phyloP scores from a whole-genome alignment of 2,888 invertebrate species.

The Odontomyia ornata region DNA sequence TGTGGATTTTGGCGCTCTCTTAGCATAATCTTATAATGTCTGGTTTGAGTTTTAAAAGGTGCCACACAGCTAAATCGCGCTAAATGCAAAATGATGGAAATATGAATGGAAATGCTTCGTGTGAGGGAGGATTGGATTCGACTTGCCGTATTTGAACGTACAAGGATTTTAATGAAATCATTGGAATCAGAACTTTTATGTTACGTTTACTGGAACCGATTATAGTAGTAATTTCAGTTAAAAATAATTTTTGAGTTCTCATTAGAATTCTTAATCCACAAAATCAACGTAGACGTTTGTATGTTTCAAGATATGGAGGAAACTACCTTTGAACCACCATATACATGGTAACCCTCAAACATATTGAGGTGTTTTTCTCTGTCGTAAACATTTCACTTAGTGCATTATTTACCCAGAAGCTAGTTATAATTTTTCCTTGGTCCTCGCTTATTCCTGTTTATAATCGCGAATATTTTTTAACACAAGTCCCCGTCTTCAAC shows the following conservation, averaged over 20 bases:
- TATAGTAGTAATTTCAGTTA: too few relatives aligned
- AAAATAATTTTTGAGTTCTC: too few relatives aligned
- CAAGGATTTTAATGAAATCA: too few relatives aligned
- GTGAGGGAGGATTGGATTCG: neutral
- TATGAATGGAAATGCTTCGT: slow-evolving; percentile 10
- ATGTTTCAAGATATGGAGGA: too few relatives aligned
- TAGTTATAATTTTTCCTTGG: slow-evolving; percentile 16
- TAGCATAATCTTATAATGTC: slow-evolving; percentile 41
- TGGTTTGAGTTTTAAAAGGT: slow-evolving; percentile 40
- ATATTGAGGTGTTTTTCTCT: slow-evolving; percentile 54
- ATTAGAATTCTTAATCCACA: too few relatives aligned
- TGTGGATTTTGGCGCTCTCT: slow-evolving; percentile 34
- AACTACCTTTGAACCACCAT: too few relatives aligned
- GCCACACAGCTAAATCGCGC: slow-evolving; percentile 22
- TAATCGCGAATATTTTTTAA: slow-evolving; percentile 9
- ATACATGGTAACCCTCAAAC: too few relatives aligned
- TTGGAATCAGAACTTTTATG: too few relatives aligned
- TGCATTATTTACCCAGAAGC: slow-evolving; percentile 47
- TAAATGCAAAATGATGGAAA: slow-evolving; percentile 42
- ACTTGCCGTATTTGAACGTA: neutral
- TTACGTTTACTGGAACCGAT: too few relatives aligned
- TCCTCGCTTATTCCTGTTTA: slow-evolving; percentile 15
- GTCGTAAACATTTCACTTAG: slow-evolving; percentile 55
- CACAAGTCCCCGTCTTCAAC: neutral
- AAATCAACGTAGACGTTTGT: too few relatives aligned